Base-by-base conservation (phyloP, 2,113 vertebrate genomes). In the Pseudonaja textilis region DNA sequence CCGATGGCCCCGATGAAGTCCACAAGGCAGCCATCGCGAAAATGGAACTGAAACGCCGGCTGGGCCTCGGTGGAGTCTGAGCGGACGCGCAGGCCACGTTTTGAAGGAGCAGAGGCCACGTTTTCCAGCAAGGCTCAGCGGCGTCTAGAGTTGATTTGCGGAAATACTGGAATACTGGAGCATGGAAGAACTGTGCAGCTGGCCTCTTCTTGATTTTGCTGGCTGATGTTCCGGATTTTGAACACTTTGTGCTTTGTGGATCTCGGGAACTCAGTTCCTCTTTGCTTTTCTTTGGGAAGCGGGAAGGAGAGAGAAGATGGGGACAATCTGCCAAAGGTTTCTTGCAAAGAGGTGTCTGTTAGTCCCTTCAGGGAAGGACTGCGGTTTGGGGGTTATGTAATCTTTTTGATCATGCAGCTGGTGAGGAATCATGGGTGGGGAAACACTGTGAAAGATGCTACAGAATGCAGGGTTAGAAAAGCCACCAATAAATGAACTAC, bases 1-100 rank as follows among this genome's bases (percentile, higher is more conserved):
- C 97, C 0, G 97, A 97, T 0, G 94, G 95, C 59, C 96, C 97
- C 0, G 57, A 97, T 0, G 85, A 95, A 89, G 93, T 95, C 88
- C 97, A 95, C 89, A 90, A 61, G 88, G 88, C 93, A 2, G 87
- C 39, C 0, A 94, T 96, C n/a, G 96, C 96, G 42, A 96, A 96
- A 95, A 81, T 94, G 29, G 97, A 97, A 94, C 69, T 97, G 74
- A 96, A 96, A 91, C 91, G 10, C 45, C 61, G 34, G 45, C 3
- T 0, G n/a, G 4, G 74, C 5, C 22, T 0, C 2, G 1, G 52
- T 20, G 45, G 42, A 6, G 5, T 18, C 29, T n/a, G 52, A 50
- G 52, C 2, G 3, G 47, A 52, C 8, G 5, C 0, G 26, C 22
- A 1, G 7, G 6, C 11, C 29, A 26, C 22, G 2, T 29, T 22